Percentiles rank a stretch among this genome's conserved stretches.
These are phyloP conservation scores for Ochotona curzoniae DNA, from an alignment of 2,113 vertebrate genomes.

Conservation along the genomic window DNA sequence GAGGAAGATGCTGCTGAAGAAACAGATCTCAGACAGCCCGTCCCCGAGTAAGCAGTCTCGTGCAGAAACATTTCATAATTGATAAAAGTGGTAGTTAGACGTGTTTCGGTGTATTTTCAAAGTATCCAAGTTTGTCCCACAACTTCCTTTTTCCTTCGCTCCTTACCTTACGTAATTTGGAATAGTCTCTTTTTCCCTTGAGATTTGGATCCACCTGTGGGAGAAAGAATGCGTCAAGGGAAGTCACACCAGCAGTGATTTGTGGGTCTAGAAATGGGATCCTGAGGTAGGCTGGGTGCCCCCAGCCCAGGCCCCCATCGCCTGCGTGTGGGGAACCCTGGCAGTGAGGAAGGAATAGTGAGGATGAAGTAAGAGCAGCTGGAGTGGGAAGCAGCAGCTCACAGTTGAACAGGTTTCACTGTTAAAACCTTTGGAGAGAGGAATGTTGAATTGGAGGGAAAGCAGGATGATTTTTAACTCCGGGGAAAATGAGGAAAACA, in stretches of 20 bases:
- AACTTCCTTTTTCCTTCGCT: not conserved
- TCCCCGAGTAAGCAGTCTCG: conserved; percentile 57
- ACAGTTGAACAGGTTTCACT: not conserved
- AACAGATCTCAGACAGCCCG: not conserved
- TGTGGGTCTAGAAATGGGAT: not conserved
- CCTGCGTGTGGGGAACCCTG: not conserved
- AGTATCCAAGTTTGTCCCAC: not conserved
- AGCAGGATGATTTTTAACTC: not conserved
- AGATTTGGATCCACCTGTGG: not conserved
- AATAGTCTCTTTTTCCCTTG: not conserved
- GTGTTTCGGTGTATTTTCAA: not conserved
- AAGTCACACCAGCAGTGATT: not conserved
- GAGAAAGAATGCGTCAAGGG: not conserved
- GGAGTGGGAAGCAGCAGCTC: not conserved
- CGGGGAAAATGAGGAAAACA: not conserved
- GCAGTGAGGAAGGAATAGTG: not conserved
- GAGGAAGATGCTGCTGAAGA: conserved; percentile 86
- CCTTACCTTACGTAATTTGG: not conserved
- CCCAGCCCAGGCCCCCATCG: too few species aligned
- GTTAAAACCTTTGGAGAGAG: not conserved
- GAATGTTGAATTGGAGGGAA: not conserved
- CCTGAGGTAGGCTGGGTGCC: not conserved
- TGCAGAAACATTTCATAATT: not conserved
- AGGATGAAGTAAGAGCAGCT: not conserved
- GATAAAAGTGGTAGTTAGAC: not conserved